A percentile compares a stretch with the other conserved stretches of the same genome.
Evolutionary conservation across 35 echinoderm and acorn worm genomes (phyloP).

Genomic region (Ophiothrix spiculata): DNA sequence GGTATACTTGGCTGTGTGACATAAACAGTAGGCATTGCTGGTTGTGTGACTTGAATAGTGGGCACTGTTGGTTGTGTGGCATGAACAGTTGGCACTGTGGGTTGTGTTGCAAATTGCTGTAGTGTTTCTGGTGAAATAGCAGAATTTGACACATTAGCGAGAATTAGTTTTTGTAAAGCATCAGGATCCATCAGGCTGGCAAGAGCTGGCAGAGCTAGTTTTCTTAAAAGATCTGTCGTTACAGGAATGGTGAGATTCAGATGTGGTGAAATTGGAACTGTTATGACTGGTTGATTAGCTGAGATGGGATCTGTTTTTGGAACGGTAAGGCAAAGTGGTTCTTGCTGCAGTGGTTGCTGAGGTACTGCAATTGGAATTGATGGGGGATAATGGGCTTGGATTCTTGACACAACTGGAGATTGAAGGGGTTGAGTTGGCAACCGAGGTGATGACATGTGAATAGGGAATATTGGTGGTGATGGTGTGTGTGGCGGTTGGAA

Average conservation of each 20-base stretch:
- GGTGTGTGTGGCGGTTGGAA: background rate
- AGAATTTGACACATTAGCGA: too few species aligned
- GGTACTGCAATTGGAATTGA: background rate
- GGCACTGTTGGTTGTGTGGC: too few species aligned
- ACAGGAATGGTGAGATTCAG: background rate
- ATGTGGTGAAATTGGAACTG: background rate
- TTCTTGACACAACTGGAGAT: background rate
- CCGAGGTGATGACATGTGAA: background rate
- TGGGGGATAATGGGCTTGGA: background rate
- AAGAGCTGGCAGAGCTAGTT: background rate
- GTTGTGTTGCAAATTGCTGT: background rate
- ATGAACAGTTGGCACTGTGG: too few species aligned
- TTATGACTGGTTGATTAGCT: background rate
- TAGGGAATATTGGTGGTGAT: background rate
- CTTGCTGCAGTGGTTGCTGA: background rate
- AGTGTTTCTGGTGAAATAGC: background rate
- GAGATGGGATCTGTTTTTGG: background rate
- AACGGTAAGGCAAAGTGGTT: background rate
- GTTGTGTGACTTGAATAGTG: too few species aligned
- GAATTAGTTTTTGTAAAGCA: too few species aligned
- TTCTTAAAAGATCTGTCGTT: background rate
- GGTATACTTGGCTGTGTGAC: too few species aligned
- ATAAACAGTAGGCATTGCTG: too few species aligned
- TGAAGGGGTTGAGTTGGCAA: background rate
- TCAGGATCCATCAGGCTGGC: too few species aligned